Evolutionary conservation across 2,888 invertebrate species (phyloP), one percentile per base, ranked within the genome.

Genomic region (Andrena hattorfiana): DNA sequence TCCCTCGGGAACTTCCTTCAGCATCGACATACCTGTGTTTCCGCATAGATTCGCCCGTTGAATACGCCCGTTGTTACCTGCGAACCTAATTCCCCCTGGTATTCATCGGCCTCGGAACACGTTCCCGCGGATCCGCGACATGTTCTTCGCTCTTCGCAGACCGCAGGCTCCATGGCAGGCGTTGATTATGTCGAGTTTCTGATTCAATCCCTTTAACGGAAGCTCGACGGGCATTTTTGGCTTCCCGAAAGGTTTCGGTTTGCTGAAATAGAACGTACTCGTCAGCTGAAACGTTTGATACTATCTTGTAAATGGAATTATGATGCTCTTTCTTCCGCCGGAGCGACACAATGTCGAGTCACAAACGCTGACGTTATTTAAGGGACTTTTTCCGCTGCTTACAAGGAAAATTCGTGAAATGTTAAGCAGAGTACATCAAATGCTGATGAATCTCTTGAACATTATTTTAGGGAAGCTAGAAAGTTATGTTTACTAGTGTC

Each of bases 31-130:
- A 73, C 68, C 76, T 73, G 75, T 62, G 79, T 77, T 84, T 84
- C 72, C 80, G 73, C 79, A 49, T 81, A 74, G 68, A 74, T 84
- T 84, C 71, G 60, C 49, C 42, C 67, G 32, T 68, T 72, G 75
- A 84, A 76, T 70, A 66, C 56, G 59, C 28, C 3, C n/a, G 42
- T 6, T 42, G 56, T 51, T 79, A 69, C 68, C 75, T 35, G 54
- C 32, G 35, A 59, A 26, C n/a, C 35, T 35, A 20, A 28, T 20
- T 28, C 42, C 59, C 16, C 35, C 30, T 54, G 75, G 83, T 78
- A 83, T 75, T 83, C 71, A 67, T 74, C 74, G 74, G 63, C 42
- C 7, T 26, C 59, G 77, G 28, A n/a, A 60, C 77, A 23, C 54
- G 51, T 51, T 42, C 48, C 20, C 23, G 1, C 20, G 20, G 30